These are phyloP conservation scores for Xiphophorus couchianus DNA, from an alignment of 2,113 vertebrate species.

Conservation along the genomic window DNA sequence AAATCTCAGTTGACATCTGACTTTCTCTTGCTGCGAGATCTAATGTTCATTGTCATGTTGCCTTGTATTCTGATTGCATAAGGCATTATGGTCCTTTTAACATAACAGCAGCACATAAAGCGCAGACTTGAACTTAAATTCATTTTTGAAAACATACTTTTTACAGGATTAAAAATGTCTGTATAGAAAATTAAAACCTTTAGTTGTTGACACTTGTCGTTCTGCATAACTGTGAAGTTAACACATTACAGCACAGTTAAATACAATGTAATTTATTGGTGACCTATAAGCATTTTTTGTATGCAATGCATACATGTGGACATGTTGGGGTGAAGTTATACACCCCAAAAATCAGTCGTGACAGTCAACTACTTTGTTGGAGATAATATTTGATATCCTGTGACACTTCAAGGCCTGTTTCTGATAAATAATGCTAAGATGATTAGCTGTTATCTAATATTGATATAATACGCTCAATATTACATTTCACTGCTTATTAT, in stretches of 20 bases:
- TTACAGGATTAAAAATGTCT: background rate
- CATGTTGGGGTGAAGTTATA: too few relatives aligned
- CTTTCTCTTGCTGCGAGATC: background rate
- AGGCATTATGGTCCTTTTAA: background rate
- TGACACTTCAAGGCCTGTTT: slow-evolving; percentile 5
- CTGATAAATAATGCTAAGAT: background rate
- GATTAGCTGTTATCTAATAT: background rate
- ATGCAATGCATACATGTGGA: background rate
- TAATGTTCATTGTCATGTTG: background rate
- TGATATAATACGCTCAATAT: too few relatives aligned
- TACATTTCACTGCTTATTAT: too few relatives aligned
- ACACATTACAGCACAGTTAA: background rate
- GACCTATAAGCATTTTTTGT: background rate
- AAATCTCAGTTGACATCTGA: background rate
- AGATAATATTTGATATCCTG: slow-evolving; percentile 76
- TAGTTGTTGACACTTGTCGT: background rate
- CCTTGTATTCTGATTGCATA: slow-evolving; percentile 23
- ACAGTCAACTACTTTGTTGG: slow-evolving; percentile 83
- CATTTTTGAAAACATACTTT: background rate
- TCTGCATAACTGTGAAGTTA: background rate
- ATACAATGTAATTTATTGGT: background rate
- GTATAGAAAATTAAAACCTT: background rate
- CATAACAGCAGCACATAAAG: too few relatives aligned
- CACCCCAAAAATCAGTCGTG: background rate
- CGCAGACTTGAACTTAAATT: background rate